Evolutionary conservation across 1,140 invertebrate genomes (phyloP), one percentile per base, ranked within the genome.

Genomic region (Eubasilissa regina): DNA sequence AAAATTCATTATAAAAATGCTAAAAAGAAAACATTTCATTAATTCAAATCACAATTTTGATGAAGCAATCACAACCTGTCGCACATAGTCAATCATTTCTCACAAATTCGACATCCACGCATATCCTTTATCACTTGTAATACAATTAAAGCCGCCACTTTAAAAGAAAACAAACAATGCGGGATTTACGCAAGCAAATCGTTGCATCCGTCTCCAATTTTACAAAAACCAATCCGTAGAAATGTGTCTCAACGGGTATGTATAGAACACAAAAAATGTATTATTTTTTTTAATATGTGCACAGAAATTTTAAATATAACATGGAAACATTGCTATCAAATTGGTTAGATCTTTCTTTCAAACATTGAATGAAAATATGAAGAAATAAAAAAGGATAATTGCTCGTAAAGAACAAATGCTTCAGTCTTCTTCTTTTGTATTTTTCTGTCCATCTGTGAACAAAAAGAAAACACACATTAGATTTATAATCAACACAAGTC

Each of bases 111-210:
- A 35, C 19, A 25, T 64, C 1, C 13, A 11, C 55, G 9, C 55
- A 21, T 44, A 25, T 64, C 35, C 35, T 4, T 35, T 25, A 21
- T 44, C 35, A 13, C 19, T 64, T 43, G 35, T 8, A 25, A 8
- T 25, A 25, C 25, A 43, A 43, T n/a, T 64, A 64, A n/a, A 64
- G 60, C 60, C 60, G 60, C 60, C 60, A 64, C 60, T 64, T 43
- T 64, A 64, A 12, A 15, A 64, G 25, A 19, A 43, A 64, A 43
- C 12, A 43, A 43, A 64, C 25, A 64, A 58, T 15, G 10, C 8
- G 35, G 35, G 35, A 44, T 25, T 64, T 64, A 19, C 35, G n/a
- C 60, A 64, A 35, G n/a, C 25, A 64, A 25, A 64, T 25, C 35
- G 35, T 35, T 64, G 12, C 25, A 64, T 1, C 15, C 0, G 17